A percentile compares a stretch with the other conserved stretches of the same genome.
Evolutionary conservation across 2,888 invertebrate genomes (phyloP).

Genomic region (Hoplodrina ambigua): DNA sequence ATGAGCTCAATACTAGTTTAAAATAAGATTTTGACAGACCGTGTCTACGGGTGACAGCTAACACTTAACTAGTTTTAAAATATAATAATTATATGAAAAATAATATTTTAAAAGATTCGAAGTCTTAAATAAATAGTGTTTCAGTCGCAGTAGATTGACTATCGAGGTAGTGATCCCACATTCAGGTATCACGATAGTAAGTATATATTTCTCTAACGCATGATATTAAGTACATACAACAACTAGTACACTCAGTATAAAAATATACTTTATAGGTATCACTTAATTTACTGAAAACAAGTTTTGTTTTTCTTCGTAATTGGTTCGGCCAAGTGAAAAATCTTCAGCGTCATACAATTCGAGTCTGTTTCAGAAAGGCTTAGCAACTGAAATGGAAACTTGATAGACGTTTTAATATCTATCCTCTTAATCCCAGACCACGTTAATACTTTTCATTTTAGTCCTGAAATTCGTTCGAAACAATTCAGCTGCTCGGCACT

Average conservation of each 20-base stretch:
- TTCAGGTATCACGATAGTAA: no score
- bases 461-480: constrained; percentile 25
- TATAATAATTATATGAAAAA: no score
- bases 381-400: constrained; percentile 44
- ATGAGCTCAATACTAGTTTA: no score
- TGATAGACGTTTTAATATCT: constrained; percentile 51
- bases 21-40: no score
- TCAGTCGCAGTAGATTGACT: no score
- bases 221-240: not conserved
- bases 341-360: constrained; percentile 29
- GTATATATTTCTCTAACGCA: not conserved
- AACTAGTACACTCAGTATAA: not conserved
- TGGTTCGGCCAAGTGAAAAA: constrained; percentile 43
- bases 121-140: no score
- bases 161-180: no score
- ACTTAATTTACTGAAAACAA: constrained; percentile 1
- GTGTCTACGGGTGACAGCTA: no score
- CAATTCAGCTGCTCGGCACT: constrained; percentile 21
- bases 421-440: constrained; percentile 22
- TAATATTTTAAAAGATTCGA: no score
- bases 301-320: constrained; percentile 25
- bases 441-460: constrained; percentile 28
- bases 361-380: constrained; percentile 47
- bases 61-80: no score
- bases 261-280: not conserved